Evolutionary conservation across 2,888 invertebrate genomes (phyloP).

Genomic region (Choreutis nemorana): DNA sequence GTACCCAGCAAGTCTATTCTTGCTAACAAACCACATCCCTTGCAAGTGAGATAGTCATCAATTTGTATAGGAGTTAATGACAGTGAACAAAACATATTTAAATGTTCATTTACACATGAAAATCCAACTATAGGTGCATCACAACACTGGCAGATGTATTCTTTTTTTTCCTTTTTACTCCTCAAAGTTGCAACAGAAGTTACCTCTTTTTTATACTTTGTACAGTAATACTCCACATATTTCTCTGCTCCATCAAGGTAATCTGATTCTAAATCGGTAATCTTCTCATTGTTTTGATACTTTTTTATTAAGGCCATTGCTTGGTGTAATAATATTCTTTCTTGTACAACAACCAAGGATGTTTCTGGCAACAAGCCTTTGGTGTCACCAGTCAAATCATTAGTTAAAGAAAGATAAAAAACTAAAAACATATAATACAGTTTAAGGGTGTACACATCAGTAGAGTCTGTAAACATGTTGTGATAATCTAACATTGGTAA

Average conservation of each 20-base stretch:
- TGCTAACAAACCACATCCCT: conserved; percentile 29
- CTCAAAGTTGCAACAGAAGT: conserved; percentile 14
- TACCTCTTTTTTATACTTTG: conserved; percentile 23
- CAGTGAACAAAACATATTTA: conserved; percentile 41
- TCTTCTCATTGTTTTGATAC: conserved; percentile 11
- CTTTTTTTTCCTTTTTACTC: conserved; percentile 10
- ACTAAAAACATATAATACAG: conserved; percentile 31
- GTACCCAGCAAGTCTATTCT: conserved; percentile 23
- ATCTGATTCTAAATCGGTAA: conserved; percentile 23
- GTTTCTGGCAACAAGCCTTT: conserved; percentile 24
- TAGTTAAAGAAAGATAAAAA: conserved; percentile 23
- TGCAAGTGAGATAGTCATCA: conserved; percentile 36
- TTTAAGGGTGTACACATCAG: conserved; percentile 34
- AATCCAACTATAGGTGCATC: conserved; percentile 30
- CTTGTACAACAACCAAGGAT: conserved; percentile 27
- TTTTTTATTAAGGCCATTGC: conserved; percentile 24
- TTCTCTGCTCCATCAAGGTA: conserved; percentile 23
- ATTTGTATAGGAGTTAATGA: conserved; percentile 38
- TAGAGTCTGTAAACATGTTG: conserved; percentile 20
- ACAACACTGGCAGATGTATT: conserved; percentile 41
- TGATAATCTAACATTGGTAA: conserved; percentile 27
- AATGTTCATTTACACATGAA: conserved; percentile 31
- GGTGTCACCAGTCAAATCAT: conserved; percentile 17
- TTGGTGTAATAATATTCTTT: conserved; percentile 30
- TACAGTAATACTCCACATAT: conserved; percentile 32